Evolutionary conservation across 2,113 vertebrate species (phyloP), one percentile per base, ranked within the genome.

Genomic region (Anhinga rufa): DNA sequence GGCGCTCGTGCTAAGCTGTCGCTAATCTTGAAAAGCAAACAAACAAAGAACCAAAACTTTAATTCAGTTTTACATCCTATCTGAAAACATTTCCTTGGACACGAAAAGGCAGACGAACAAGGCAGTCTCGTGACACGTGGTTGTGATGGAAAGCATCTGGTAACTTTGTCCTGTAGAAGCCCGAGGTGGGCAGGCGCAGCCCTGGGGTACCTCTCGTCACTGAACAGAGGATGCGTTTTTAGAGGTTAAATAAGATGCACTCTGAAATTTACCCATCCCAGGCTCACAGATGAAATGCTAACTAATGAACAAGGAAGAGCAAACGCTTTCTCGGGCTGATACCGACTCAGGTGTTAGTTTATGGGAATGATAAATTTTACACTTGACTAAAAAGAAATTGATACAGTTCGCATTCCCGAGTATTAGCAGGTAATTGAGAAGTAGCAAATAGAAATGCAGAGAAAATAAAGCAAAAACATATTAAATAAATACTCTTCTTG

Each of bases 261-360:
- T 75, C 64, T 83, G 76, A 86, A 88, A 86, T 83, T 75, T 84
- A 93, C 90, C 38, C 48, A 81, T 55, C 58, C 40, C 48, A 48
- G 5, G 1, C 86, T 95, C 81, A 93, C 74, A 85, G 70, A 92
- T 85, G 25, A 94, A 97, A 97, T 88, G 66, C 44, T 96, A 97
- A 97, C 94, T 97, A 97, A 92, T 82, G 79, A 96, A 75, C 88
- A 96, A 95, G 76, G 85, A 94, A 95, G 65, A 95, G 78, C 90
- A 96, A 95, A 90, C 22, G 36, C 15, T 66, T 92, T 21, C 54
- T 54, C 7, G 6, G 4, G 54, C 42, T 61, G 44, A 80, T 91
- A 77, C 61, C 15, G 48, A 72, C 22, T 85, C 61, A 54, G 34
- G n/a, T 78, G 32, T 66, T 77, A 78, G 58, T 77, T 94, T 79